A percentile compares a stretch with the other conserved stretches of the same genome.
These are phyloP conservation scores for Hyperopisus bebe DNA, from an alignment of 2,113 vertebrate genomes.

Conservation along the genomic window DNA sequence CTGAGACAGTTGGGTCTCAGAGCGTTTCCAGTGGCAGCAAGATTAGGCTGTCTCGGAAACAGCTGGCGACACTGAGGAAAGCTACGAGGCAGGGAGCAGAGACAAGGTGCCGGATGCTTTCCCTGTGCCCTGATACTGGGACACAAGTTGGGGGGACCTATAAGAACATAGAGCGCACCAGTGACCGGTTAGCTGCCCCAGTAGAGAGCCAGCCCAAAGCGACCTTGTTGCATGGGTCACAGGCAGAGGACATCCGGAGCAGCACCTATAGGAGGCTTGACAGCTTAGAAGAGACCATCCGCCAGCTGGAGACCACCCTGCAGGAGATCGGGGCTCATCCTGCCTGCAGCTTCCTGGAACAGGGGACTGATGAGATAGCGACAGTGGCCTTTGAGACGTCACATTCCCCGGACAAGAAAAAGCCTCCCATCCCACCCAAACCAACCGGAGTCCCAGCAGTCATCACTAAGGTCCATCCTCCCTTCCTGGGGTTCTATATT, in stretches of 20 bases:
- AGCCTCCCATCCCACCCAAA: constrained; percentile 71
- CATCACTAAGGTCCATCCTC: constrained; percentile 61
- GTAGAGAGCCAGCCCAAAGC: not conserved
- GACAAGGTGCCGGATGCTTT: not conserved
- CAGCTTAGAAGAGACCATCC: constrained; percentile 85
- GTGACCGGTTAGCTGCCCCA: not conserved
- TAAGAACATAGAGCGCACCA: not conserved
- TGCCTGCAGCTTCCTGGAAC: not conserved
- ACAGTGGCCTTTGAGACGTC: not conserved
- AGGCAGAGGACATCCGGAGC: constrained; percentile 34
- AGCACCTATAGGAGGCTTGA: constrained; percentile 66
- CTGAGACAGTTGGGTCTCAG: not conserved
- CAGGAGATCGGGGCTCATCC: constrained; percentile 66
- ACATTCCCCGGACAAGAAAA: constrained; percentile 37
- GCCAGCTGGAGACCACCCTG: constrained; percentile 79
- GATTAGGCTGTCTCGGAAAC: not conserved
- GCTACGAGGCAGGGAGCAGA: constrained; percentile 26
- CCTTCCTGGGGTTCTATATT: not conserved
- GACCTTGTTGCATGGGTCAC: constrained; percentile 19
- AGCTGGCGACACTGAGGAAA: constrained; percentile 28
- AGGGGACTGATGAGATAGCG: rapidly evolving
- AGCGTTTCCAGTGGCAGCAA: not conserved
- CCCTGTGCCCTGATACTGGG: not conserved
- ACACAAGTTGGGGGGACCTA: rapidly evolving
- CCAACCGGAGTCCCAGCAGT: constrained; percentile 47